Conservation (phyloP, 2,113 vertebrate genomes). For the Lepidiolamprologus cunningtoni region DNA sequence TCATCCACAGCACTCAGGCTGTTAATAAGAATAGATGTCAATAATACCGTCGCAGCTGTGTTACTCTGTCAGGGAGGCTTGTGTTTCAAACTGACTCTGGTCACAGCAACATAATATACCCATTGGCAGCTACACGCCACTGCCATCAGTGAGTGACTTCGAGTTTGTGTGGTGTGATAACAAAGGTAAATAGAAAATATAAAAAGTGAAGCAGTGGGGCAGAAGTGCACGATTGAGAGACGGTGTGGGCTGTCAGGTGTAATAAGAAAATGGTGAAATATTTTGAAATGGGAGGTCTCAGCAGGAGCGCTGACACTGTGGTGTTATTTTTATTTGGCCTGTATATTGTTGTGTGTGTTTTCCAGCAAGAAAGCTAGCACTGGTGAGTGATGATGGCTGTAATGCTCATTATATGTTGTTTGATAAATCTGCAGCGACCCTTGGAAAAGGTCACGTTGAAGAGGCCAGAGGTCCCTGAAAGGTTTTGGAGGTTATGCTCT, state of each 20-base stretch:
- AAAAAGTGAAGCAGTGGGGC: not conserved
- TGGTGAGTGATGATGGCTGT: slow-evolving; percentile 30
- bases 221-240: slow-evolving; percentile 9
- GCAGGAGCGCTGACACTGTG: not conserved
- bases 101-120: not conserved
- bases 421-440: slow-evolving; percentile 51
- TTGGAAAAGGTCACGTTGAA: slow-evolving; percentile 10
- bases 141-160: not conserved
- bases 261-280: slow-evolving; percentile 26
- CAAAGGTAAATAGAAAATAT: not conserved
- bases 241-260: slow-evolving; percentile 11
- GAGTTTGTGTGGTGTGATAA: not conserved
- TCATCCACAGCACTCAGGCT: not conserved
- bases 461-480: slow-evolving; percentile 25
- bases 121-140: not conserved
- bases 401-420: slow-evolving; percentile 51
- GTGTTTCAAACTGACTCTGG: not conserved
- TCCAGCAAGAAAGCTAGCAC: not conserved
- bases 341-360: not conserved
- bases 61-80: not conserved
- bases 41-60: not conserved
- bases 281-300: not conserved
- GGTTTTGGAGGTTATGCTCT: slow-evolving; percentile 12
- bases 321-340: slow-evolving; percentile 23
- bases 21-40: not conserved